Percentiles rank a stretch among this genome's conserved stretches.
Evolutionary conservation across 2,113 vertebrate species (phyloP).

Genomic region (Pelvicachromis taeniatus): DNA sequence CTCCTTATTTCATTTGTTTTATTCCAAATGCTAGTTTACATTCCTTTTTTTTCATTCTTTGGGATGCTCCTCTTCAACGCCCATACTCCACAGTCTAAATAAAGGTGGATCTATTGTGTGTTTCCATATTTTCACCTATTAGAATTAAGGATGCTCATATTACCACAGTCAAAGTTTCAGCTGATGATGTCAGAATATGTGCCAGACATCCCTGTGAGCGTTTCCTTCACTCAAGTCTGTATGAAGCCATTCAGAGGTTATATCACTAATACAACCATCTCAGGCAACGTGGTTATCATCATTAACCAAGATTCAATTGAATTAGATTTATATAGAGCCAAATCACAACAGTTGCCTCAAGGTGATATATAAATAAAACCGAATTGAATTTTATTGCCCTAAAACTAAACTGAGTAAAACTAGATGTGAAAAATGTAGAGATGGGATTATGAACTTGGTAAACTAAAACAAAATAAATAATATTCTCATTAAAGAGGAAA

Average conservation of each 20-base stretch:
- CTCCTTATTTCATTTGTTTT: fast-evolving
- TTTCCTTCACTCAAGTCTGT: background rate
- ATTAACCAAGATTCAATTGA: background rate
- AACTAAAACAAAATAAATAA: background rate
- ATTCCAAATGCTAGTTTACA: background rate
- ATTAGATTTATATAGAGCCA: background rate
- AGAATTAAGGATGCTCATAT: background rate
- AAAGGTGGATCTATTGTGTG: too few species aligned
- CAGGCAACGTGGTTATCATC: background rate
- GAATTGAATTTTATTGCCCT: background rate
- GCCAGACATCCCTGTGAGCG: background rate
- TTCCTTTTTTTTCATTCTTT: background rate
- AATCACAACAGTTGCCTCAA: fast-evolving
- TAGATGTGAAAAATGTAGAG: background rate
- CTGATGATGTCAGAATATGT: background rate
- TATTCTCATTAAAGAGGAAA: background rate
- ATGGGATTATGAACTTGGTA: background rate
- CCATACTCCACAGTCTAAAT: too few species aligned
- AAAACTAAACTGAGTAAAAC: background rate
- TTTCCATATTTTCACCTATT: background rate
- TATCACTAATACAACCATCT: background rate
- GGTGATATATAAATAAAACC: fast-evolving
- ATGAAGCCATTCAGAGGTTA: background rate
- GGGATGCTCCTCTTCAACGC: too few species aligned
- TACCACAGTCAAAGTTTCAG: background rate